phyloP scores from a whole-genome alignment of 2,797 vertebrate species.

The Cygnus olor region DNA sequence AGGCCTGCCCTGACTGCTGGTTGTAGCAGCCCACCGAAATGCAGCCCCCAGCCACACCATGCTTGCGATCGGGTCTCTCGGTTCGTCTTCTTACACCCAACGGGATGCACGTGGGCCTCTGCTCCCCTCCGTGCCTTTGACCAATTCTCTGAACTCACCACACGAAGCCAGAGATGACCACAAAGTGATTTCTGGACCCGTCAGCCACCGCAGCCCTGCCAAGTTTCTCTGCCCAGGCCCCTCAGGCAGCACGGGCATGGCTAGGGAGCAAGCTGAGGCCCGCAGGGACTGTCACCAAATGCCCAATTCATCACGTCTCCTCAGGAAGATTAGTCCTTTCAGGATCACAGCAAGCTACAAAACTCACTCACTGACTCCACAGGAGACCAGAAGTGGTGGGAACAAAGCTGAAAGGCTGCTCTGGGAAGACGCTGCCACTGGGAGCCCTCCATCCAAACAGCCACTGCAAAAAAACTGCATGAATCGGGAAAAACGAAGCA shows the following conservation, averaged over 20 bases:
- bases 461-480: not conserved
- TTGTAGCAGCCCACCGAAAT: too few species aligned
- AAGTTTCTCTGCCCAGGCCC: not conserved
- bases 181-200: not conserved
- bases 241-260: not conserved
- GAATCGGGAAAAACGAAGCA: not conserved
- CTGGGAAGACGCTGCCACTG: not conserved
- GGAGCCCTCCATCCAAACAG: not conserved
- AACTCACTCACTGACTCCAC: not conserved
- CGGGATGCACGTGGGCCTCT: not conserved
- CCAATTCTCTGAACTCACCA: not conserved
- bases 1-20: not conserved
- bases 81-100: not conserved
- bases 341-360: not conserved
- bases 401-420: not conserved
- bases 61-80: not conserved
- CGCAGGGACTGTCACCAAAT: not conserved
- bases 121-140: not conserved
- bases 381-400: not conserved
- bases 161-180: not conserved
- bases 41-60: not conserved
- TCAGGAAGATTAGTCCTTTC: not conserved
- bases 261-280: not conserved
- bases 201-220: not conserved
- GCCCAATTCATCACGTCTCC: not conserved